Base-by-base conservation (phyloP, 2,113 vertebrate genomes). In the Pseudonaja textilis region DNA sequence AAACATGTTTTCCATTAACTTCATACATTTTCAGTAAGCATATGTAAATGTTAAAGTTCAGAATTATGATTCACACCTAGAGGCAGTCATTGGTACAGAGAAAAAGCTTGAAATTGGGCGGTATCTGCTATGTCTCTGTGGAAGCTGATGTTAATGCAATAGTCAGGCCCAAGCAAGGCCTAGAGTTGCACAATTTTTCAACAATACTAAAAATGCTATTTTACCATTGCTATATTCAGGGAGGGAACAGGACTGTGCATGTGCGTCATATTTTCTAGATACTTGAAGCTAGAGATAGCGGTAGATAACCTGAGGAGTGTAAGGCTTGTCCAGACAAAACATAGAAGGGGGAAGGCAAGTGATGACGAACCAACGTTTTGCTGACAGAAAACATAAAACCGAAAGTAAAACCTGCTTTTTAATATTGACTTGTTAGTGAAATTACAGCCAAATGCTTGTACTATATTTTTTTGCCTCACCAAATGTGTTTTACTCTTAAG, bases 121-220 rank as follows among this genome's bases (percentile, higher is more conserved):
- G 20, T 5, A 11, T 16, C 42, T 50, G 55, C 55, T 20, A 87
- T n/a, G 29, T 86, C 14, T 91, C 16, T 86, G 26, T 47, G 47
- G 47, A 34, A 87, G 29, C 26, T 57, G 55, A 23, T 50, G 26
- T 91, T 29, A 18, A 59, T 87, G 4, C 42, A 45, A 5, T 59
- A 59, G n/a, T 1, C 26, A 61, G 29, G 56, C 8, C 9, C 18
- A 42, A 39, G 29, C 29, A 34, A n/a, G 61, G 69, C 22, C 52
- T 56, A 91, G 11, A 52, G 5, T 61, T 91, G 9, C 85, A 61
- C 20, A 91, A 52, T 87, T 91, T 50, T 91, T 91, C 56, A 91
- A 45, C 20, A 91, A 87, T 14, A 88, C 29, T 25, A 2, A 25
- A 74, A 23, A 85, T 42, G 25, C 14, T 86, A 87, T n/a, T 92